phyloP scores from a whole-genome alignment of 2,888 invertebrate species.

The Drosophila lutescens region DNA sequence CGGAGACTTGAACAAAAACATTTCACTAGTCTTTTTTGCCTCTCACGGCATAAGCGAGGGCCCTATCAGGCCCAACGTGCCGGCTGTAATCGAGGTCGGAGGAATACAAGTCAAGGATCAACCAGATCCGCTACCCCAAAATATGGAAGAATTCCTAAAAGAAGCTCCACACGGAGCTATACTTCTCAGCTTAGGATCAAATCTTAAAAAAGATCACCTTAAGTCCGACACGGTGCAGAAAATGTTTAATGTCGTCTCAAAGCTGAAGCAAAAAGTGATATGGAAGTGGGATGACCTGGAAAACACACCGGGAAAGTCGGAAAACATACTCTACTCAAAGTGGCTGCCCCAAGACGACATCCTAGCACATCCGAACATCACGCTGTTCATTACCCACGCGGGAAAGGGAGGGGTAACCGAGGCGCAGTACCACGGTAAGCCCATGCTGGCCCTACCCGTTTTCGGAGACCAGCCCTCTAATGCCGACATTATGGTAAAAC shows the following conservation, averaged over 20 bases:
- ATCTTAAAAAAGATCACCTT: slow-evolving; percentile 82
- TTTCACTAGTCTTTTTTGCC: slow-evolving; percentile 77
- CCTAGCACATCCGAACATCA: slow-evolving; percentile 86
- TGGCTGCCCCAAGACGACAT: slow-evolving; percentile 90
- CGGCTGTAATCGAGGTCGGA: slow-evolving; percentile 80
- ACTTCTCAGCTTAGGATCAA: slow-evolving; percentile 84
- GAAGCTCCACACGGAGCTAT: slow-evolving; percentile 84
- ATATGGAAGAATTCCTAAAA: slow-evolving; percentile 79
- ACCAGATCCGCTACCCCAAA: slow-evolving; percentile 77
- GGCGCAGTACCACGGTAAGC: slow-evolving; percentile 87
- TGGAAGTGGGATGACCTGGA: slow-evolving; percentile 89
- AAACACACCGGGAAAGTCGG: slow-evolving; percentile 82
- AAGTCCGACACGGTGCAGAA: slow-evolving; percentile 85
- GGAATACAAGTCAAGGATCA: slow-evolving; percentile 82
- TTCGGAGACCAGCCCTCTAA: slow-evolving; percentile 80
- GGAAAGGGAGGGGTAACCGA: slow-evolving; percentile 88
- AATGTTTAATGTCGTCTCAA: slow-evolving; percentile 86
- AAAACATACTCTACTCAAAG: slow-evolving; percentile 85
- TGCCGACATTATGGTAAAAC: slow-evolving; percentile 57
- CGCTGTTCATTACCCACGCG: slow-evolving; percentile 88
- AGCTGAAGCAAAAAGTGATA: slow-evolving; percentile 87
- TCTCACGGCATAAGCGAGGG: slow-evolving; percentile 78
- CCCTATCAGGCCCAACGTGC: slow-evolving; percentile 78
- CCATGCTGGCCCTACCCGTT: slow-evolving; percentile 83
- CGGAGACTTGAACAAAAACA: slow-evolving; percentile 68